Evolutionary conservation across 2,797 vertebrate species (phyloP).

Genomic region (Platyrinchus mystaceus): DNA sequence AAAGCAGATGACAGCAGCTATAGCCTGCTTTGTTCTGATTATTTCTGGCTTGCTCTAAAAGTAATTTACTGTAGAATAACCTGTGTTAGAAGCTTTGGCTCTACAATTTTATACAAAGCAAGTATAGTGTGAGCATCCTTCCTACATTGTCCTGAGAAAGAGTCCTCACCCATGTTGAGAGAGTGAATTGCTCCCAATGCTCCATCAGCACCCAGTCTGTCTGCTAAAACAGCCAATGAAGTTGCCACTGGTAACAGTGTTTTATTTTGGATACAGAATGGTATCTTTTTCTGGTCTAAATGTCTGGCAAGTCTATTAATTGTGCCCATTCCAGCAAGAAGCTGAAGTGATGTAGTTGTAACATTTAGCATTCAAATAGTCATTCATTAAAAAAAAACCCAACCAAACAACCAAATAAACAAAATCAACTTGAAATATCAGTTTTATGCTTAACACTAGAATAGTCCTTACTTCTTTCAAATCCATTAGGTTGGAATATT

Average conservation of each 20-base stretch:
- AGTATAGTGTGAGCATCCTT: neutral
- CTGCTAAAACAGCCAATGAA: neutral
- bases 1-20: slow-evolving; percentile 8
- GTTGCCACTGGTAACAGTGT: neutral
- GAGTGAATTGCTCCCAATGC: neutral
- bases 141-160: neutral
- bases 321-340: neutral
- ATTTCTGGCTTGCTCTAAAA: neutral
- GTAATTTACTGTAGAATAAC: neutral
- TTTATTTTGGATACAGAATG: neutral
- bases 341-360: neutral
- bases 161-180: neutral
- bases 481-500: neutral
- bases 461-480: neutral
- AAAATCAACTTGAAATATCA: neutral
- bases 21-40: slow-evolving; percentile 10
- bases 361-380: neutral
- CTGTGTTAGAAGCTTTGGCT: neutral
- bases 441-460: neutral
- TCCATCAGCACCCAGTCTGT: neutral
- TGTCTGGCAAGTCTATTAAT: neutral
- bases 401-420: neutral
- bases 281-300: neutral
- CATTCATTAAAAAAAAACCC: neutral
- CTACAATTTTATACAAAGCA: slow-evolving; percentile 5